These are phyloP conservation scores for Eupeodes corollae DNA, from an alignment of 1,140 invertebrate genomes.

Conservation along the genomic window DNA sequence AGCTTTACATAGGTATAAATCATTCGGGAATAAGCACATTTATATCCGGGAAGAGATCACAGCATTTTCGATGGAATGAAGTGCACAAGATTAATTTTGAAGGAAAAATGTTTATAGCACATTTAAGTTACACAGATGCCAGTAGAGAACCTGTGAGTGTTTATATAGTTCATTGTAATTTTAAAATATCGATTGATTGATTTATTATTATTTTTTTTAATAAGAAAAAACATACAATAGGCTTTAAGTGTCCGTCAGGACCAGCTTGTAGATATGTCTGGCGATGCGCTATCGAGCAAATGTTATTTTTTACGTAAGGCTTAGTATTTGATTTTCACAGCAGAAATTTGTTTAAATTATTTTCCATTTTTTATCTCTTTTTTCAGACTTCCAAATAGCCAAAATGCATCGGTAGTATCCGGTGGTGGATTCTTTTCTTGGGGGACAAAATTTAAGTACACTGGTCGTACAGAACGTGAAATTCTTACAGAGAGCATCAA, in stretches of 20 bases:
- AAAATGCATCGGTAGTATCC: constrained; percentile 75
- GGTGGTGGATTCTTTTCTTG: constrained; percentile 90
- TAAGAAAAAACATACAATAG: constrained; percentile 93
- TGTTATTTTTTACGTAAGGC: constrained; percentile 94
- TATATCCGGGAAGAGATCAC: constrained; percentile 81
- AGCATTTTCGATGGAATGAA: constrained; percentile 91
- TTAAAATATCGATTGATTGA: not conserved
- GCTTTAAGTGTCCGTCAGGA: constrained; percentile 86
- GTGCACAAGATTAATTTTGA: constrained; percentile 94
- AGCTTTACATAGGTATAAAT: constrained; percentile 90
- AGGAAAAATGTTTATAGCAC: constrained; percentile 96
- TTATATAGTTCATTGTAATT: not conserved
- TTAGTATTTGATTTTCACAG: not conserved
- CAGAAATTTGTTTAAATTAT: not conserved
- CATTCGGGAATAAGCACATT: constrained; percentile 90
- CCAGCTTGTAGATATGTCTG: constrained; percentile 87
- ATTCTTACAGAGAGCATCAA: constrained; percentile 57
- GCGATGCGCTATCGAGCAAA: constrained; percentile 92
- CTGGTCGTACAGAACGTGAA: constrained; percentile 78
- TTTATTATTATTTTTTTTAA: not conserved
- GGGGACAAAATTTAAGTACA: constrained; percentile 87
- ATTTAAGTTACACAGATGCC: constrained; percentile 60
- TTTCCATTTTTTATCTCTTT: not conserved
- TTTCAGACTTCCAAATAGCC: constrained; percentile 69
- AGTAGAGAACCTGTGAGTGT: constrained; percentile 37